Base-by-base conservation (phyloP, 1,140 invertebrate species). In the Drosophila aff. region DNA sequence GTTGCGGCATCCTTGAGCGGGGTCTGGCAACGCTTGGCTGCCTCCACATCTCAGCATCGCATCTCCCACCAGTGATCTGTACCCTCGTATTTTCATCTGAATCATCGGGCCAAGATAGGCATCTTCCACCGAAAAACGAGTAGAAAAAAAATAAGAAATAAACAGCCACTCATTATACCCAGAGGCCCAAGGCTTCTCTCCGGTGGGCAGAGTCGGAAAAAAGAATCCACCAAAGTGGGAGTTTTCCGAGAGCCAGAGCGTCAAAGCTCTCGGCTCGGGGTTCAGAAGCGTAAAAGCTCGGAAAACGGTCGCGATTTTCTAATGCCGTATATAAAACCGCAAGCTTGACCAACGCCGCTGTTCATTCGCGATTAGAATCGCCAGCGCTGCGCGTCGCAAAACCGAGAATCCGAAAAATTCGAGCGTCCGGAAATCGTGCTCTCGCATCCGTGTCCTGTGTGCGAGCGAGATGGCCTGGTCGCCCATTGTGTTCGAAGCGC, bases 291-390 rank as follows among this genome's bases (percentile, higher is more conserved):
- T 46, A 71, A 79, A 82, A 71, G 81, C 80, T 84, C 60, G 53
- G 65, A 81, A 76, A 79, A 58, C 53, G 72, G 65, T 41, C 64
- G 59, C 49, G 62, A 47, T 71, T 85, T 84, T 80, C 81, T 76
- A 83, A 82, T 64, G 65, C 63, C 72, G 66, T 91, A 90, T 90
- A 90, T 90, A 90, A 91, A 90, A 91, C 85, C 86, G 81, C 86
- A 82, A 91, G 86, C 86, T 90, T 90, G 85, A 90, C 85, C 85
- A 82, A 68, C 68, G 69, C 52, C 60, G 68, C 79, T 55, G 86
- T 84, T 91, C 85, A 90, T 79, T 90, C 82, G 79, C 78, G 74
- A 81, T 90, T 90, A 89, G 85, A 89, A 90, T 81, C 79, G 81
- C 75, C 74, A 76, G 57, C 67, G 71, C 60, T 18, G 74, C 81